Base-by-base conservation (phyloP, 2,888 invertebrate species). In the Plebejus argus region DNA sequence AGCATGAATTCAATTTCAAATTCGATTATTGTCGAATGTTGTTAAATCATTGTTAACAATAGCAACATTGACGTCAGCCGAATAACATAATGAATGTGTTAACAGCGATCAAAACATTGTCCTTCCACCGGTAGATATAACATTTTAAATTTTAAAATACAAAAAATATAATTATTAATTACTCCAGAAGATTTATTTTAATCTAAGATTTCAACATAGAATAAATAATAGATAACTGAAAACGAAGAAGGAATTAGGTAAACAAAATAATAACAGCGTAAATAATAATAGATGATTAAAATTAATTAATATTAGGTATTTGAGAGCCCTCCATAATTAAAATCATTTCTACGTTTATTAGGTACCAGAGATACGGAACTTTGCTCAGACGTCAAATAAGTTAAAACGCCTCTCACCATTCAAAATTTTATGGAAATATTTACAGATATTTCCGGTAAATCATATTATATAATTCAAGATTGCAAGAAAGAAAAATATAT, bases 71-170 rank as follows among this genome's bases (percentile, higher is more conserved):
- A 66, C 20, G 70, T 70, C 35, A 39, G 10, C 6, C 70, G n/a
- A 39, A 70, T 70, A 4, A 39, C n/a, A 70, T 70, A 70, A 70
- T 70, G n/a, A 39, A 70, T 70, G 70, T 70, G 15, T 49, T 70
- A 39, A 33, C n/a, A 70, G 33, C 12, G 18, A 18, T 6, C 3
- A 70, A 70, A 70, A 70, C 39, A 18, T 33, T 35, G 33, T 10
- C 10, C 0, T n/a, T 39, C 7, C 5, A 61, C 12, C 61, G 23
- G 58, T 56, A 10, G 20, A 20, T 28, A 2, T 28, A 4, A 23
- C 20, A 23, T 15, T 39, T 53, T 18, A 3, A 53, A 53, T 5
- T 53, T 10, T 45, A 12, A n/a, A n/a, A n/a, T n/a, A n/a, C n/a
- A n/a, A n/a, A n/a, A n/a, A n/a, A n/a, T 45, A 3, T 45, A 12